Evolutionary conservation across 1,140 invertebrate species (phyloP), one percentile per base, ranked within the genome.

Genomic region (Tetranychus cinnabarinus): DNA sequence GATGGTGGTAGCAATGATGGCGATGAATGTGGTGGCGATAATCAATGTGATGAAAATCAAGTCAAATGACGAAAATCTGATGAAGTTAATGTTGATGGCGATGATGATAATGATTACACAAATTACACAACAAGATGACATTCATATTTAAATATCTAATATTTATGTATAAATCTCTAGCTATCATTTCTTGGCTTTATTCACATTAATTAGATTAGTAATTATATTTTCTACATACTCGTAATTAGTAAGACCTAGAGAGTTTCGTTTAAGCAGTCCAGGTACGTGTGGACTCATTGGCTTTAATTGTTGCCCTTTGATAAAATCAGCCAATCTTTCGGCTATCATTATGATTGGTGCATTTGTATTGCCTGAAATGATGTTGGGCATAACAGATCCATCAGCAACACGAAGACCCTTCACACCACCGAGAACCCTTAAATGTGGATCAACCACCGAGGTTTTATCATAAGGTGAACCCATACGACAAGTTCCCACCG

Each of bases 361-460:
- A 64, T 82, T 82, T 0, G 81, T 83, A 66, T 84, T 83, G 0
- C 80, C 82, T 2, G 75, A 77, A 1, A 64, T 39, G 2, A 66
- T 34, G 2, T 37, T 45, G 13, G 67, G 67, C 67, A 68, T 68
- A 8, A 68, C 45, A 1, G 67, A 68, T 1, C 59, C 67, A 50
- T 68, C 67, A 1, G 59, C 67, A 1, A 68, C 67, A 31, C 67
- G 59, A 2, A 68, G 64, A 15, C 63, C 61, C 15, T 47, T 52
- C 2, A 68, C 72, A 0, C 84, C 84, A 65, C 56, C 56, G 6
- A 64, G 39, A 33, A 65, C 62, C 35, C 66, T 47, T 10, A 90
- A 71, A 56, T 81, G 74, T 0, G 83, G 79, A 74, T 90, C 86
- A 0, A 90, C 86, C 0, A 91, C 86, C 0, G 86, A 83, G 3